These are phyloP conservation scores for Aphelenchoides besseyi DNA, from an alignment of 1,140 invertebrate species.

Conservation along the genomic window DNA sequence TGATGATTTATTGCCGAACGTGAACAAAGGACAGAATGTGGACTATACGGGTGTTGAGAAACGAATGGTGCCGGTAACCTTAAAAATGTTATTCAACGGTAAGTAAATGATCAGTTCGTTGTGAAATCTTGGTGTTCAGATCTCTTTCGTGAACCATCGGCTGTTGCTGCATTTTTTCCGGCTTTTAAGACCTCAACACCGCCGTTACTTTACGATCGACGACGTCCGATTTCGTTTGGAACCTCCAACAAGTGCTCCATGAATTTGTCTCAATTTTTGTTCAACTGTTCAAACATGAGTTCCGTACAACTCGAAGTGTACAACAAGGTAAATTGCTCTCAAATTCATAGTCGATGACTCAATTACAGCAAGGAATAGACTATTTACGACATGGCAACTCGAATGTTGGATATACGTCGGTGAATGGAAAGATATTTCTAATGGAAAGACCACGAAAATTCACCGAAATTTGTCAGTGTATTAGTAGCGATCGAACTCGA, in stretches of 20 bases:
- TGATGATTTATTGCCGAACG: neutral
- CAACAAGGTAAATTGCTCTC: neutral
- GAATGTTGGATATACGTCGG: neutral
- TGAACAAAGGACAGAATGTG: too few relatives aligned
- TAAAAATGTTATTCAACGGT: neutral
- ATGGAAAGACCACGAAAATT: neutral
- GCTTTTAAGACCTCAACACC: neutral
- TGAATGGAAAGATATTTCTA: neutral
- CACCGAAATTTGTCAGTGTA: neutral
- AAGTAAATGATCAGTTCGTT: neutral
- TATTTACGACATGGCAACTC: neutral
- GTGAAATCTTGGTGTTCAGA: neutral
- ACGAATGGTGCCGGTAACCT: neutral
- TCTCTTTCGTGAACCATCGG: neutral
- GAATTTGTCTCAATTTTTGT: neutral
- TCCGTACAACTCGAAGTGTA: neutral
- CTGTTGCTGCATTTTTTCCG: slow-evolving; percentile 8
- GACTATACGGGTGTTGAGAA: neutral
- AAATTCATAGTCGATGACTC: neutral
- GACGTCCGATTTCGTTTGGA: neutral
- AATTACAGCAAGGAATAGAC: slow-evolving; percentile 4
- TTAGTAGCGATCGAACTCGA: neutral
- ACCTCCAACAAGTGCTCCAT: neutral
- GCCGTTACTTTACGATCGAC: neutral
- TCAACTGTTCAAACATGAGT: neutral